A percentile compares a stretch with the other conserved stretches of the same genome.
Conservation (phyloP, 53 echinoderm and acorn worm genomes). For the Temnopleurus reevesii region DNA sequence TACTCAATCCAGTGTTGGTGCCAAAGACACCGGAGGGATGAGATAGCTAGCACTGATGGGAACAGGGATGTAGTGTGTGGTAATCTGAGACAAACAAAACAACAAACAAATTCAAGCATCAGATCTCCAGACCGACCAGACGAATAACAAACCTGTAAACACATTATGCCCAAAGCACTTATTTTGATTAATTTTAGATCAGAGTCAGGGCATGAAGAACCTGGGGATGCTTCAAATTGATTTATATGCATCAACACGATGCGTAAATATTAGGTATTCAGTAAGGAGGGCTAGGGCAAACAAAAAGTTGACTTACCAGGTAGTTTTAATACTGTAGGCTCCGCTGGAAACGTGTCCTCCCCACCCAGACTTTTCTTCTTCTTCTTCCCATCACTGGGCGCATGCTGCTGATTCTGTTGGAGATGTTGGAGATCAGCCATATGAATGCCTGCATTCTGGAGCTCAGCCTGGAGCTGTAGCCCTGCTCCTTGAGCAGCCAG, state of each 20-base stretch:
- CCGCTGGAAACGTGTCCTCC: conserved; percentile 49
- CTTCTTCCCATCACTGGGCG: conserved; percentile 52
- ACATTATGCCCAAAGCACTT: too few relatives aligned
- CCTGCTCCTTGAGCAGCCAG: conserved; percentile 34
- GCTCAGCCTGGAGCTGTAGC: conserved; percentile 45
- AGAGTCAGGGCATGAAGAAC: too few relatives aligned
- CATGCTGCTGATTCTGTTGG: conserved; percentile 64
- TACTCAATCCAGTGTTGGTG: conserved; percentile 63
- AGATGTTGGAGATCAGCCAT: conserved; percentile 60
- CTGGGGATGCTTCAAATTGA: too few relatives aligned
- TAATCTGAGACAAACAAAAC: too few relatives aligned
- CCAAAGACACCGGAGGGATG: conserved; percentile 56
- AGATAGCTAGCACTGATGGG: conserved; percentile 48
- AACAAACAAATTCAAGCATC: too few relatives aligned
- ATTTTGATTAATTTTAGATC: too few relatives aligned
- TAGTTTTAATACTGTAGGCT: conserved; percentile 29
- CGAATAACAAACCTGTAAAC: too few relatives aligned
- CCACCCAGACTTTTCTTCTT: conserved; percentile 65
- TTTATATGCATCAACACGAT: too few relatives aligned
- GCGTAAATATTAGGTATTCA: too few relatives aligned
- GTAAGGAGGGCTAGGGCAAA: too few relatives aligned
- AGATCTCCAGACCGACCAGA: too few relatives aligned
- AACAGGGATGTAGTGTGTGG: conserved; percentile 55
- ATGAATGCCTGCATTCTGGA: conserved; percentile 59
- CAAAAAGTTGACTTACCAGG: not conserved